Base-by-base conservation (phyloP, 2,888 invertebrate genomes). In the Epirrhoe tristata region DNA sequence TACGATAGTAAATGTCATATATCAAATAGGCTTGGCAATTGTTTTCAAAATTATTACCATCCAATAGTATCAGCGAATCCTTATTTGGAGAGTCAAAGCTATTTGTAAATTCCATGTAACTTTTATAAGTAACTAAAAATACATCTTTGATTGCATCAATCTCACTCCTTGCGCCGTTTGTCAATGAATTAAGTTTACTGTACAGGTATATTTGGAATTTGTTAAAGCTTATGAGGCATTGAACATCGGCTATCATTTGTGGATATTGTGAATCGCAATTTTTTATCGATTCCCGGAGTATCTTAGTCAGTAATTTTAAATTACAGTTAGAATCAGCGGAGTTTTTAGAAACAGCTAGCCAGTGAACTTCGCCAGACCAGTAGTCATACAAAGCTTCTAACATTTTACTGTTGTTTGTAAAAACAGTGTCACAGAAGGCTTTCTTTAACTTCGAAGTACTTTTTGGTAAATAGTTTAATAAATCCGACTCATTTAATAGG, bases 331-430 rank as follows among this genome's bases (percentile, higher is more conserved):
- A n/a, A 50, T 64, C 54, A 36, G 24, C 16, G 34, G 39, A 14
- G 14, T 36, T 10, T 1, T 50, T 54, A 2, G 36, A 56, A n/a
- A 61, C 66, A 6, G 46, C 48, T 14, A 48, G 39, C 64, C 72
- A 65, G 48, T 72, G 64, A 6, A 63, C 43, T 61, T 66, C 58
- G 0, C 72, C 67, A 50, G 63, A 65, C 73, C 69, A 74, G 36
- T 68, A 67, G 50, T 73, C 63, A 50, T 74, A 74, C 3, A 74
- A 36, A 52, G 63, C 63, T 53, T 74, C 75, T 10, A 71, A 53
- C 46, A 74, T 61, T 17, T 24, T n/a, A 10, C 63, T 52, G 17
- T 48, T 31, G 24, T 64, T 10, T 0, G 52, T 48, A 16, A n/a
- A 1, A 6, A 74, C 52, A 6, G 71, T 69, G 0, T 57, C n/a